Base-by-base conservation (phyloP, 2,888 invertebrate genomes). In the Ophraella communa region DNA sequence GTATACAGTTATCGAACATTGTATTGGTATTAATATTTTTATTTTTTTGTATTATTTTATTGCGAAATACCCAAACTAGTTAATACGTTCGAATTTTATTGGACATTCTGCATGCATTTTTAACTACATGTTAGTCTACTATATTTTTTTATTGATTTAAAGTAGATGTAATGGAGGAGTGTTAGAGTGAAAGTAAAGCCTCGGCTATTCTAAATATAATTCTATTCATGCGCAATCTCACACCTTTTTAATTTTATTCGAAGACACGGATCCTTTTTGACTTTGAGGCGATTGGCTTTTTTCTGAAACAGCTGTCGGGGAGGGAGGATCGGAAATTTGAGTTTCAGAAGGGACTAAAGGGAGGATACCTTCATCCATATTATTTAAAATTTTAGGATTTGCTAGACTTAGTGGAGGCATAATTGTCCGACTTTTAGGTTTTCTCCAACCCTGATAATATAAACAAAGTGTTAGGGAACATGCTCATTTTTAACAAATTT, bases 391-490 rank as follows among this genome's bases (percentile, higher is more conserved):
- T 82, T 85, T 85, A 76, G 85, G 84, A 77, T 85, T 85, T 73
- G 84, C 81, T 71, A 84, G 82, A 79, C 83, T 83, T 80, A 84
- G 81, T 81, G 84, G 79, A 76, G 90, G 90, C 89, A 90, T 87
- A 84, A 90, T 88, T 79, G 90, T 90, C 80, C 91, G 88, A 75
- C 89, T 88, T 84, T 90, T 90, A 80, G 90, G 90, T 84, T 90
- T 91, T 85, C 90, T 89, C 91, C 91, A 91, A 76, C 89, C 90
- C 91, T 91, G 84, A 78, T 69, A 79, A 79, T 78, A 79, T 69
- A 77, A 77, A 76, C 69, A 75, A 66, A 68, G 58, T 66, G 69
- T 75, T 75, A 74, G 71, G 71, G 70, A 64, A 63, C 73, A 74
- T 72, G 73, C 72, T 67, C 14, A 44, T 52, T 49, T 51, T 30